These are phyloP conservation scores for Cryptotis parvus DNA, from an alignment of 2,113 vertebrate species.

Conservation along the genomic window DNA sequence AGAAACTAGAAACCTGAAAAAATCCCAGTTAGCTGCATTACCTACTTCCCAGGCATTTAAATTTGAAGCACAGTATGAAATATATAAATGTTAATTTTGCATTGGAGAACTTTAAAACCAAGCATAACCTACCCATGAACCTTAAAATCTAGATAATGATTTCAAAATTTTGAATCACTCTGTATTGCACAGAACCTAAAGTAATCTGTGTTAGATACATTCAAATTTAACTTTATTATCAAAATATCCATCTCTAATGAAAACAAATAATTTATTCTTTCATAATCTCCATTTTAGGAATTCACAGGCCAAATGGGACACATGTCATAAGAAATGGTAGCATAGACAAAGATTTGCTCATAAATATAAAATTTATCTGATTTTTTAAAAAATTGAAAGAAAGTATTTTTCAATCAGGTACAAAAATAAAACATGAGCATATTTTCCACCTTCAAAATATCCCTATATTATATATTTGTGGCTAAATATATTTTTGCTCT, in stretches of 20 bases:
- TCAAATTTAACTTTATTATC: conserved; percentile 78
- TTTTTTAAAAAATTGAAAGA: conserved; percentile 65
- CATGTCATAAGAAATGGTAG: conserved; percentile 75
- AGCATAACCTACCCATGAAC: conserved; percentile 37
- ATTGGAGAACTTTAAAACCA: conserved; percentile 36
- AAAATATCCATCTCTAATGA: conserved; percentile 78
- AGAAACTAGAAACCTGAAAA: background rate
- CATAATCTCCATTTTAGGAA: conserved; percentile 78
- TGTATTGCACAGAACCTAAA: background rate
- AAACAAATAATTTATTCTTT: conserved; percentile 80
- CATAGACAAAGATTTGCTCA: conserved; percentile 59
- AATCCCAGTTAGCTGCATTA: background rate
- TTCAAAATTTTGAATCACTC: conserved; percentile 13
- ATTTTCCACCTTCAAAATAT: conserved; percentile 73
- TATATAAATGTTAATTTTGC: conserved; percentile 10
- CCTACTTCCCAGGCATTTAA: conserved; percentile 2
- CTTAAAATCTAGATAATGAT: conserved; percentile 42
- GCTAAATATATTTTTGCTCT: conserved; percentile 77
- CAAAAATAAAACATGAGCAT: conserved; percentile 61
- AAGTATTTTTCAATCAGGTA: conserved; percentile 58
- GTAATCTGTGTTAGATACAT: background rate
- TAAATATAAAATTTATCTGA: conserved; percentile 60
- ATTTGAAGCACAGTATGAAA: background rate
- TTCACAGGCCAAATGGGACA: conserved; percentile 81
- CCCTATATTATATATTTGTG: conserved; percentile 66